Base-by-base conservation (phyloP, 2,113 vertebrate species). In the Tympanuchus pallidicinctus region DNA sequence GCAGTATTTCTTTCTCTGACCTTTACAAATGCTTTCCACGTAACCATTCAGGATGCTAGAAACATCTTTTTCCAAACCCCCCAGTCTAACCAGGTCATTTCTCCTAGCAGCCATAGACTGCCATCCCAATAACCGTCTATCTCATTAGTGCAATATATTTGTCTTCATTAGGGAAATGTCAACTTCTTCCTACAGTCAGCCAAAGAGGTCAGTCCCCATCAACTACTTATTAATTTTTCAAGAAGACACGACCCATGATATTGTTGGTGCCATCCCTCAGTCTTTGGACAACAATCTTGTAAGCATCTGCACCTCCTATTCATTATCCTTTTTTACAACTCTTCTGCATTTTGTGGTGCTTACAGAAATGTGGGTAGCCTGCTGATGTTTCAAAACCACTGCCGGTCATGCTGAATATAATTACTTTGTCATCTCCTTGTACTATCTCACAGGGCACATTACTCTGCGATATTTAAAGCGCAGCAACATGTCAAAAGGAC, bases 141-240 rank as follows among this genome's bases (percentile, higher is more conserved):
- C 78, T 87, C 91, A 92, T 95, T 91, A 92, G 56, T 30, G 43
- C 47, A 79, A 93, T 74, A 87, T 85, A 87, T 82, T 93, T 91
- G 89, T 92, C 96, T 92, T 95, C 91, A 77, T 93, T 87, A 95
- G 70, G 50, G 38, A 96, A 95, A 96, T 91, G 92, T 89, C 92
- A 96, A 0, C 71, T 91, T 80, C 71, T 80, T 92, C 92, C 82
- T 91, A 43, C 67, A 85, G 77, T 56, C 59, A 89, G 72, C 30
- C 67, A 47, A 89, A 89, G 90, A 85, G 78, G 91, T 87, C 87
- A 92, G 11, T 63, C 50, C 50, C 64, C 84, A 85, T 50, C 89
- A 89, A 60, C 60, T 76, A 56, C 56, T 70, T 52, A 71, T 19
- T 66, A 89, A 82, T 80, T 82, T 85, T 92, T 91, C 84, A 93